A percentile compares a stretch with the other conserved stretches of the same genome.
Conservation (phyloP, 2,888 invertebrate species). For the Matsumyia berberina region DNA sequence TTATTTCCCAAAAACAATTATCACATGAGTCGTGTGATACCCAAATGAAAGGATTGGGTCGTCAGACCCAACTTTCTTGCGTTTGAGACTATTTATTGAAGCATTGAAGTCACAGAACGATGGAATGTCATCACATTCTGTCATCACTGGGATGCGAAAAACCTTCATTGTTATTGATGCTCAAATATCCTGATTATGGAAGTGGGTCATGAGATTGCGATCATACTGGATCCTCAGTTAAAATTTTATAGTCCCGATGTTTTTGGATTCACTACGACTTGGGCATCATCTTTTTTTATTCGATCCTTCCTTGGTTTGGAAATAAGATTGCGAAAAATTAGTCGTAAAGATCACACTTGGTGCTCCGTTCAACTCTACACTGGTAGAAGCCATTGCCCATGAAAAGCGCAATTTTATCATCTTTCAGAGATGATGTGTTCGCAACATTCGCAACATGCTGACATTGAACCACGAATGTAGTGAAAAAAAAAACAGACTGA, state of each 20-base stretch:
- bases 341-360: slow-evolving; percentile 89
- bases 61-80: slow-evolving; percentile 84
- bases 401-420: slow-evolving; percentile 89
- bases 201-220: slow-evolving; percentile 96
- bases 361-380: slow-evolving; percentile 94
- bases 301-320: slow-evolving; percentile 95
- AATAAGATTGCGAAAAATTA: slow-evolving; percentile 95
- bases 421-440: slow-evolving; percentile 86
- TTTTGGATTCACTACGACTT: slow-evolving; percentile 87
- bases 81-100: slow-evolving; percentile 90
- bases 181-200: slow-evolving; percentile 97
- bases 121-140: slow-evolving; percentile 96
- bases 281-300: slow-evolving; percentile 92
- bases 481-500: not conserved
- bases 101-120: slow-evolving; percentile 94
- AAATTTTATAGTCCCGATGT: slow-evolving; percentile 90
- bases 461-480: not conserved
- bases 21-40: slow-evolving; percentile 94
- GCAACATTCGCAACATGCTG: slow-evolving; percentile 10
- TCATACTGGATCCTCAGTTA: slow-evolving; percentile 89
- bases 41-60: slow-evolving; percentile 93
- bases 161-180: slow-evolving; percentile 90
- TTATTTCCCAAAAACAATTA: slow-evolving; percentile 91
- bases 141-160: slow-evolving; percentile 94
- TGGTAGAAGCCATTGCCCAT: slow-evolving; percentile 92